These are phyloP conservation scores for Halotydeus destructor DNA, from an alignment of 1,140 invertebrate species.

Conservation along the genomic window DNA sequence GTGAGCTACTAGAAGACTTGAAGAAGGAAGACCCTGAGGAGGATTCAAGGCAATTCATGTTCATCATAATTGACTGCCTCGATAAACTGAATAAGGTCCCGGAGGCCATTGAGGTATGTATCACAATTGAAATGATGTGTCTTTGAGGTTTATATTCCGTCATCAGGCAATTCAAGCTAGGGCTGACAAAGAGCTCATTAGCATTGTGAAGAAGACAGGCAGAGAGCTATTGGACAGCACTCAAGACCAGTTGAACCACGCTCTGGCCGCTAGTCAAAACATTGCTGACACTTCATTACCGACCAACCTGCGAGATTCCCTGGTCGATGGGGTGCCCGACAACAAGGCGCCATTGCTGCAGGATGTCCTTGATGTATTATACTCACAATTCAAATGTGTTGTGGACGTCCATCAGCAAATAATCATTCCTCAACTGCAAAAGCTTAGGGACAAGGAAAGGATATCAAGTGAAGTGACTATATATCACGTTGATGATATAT, in stretches of 20 bases:
- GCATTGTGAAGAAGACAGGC: constrained; percentile 50
- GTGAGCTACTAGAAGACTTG: constrained; percentile 32
- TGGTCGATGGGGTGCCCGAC: constrained; percentile 18
- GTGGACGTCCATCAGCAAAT: constrained; percentile 42
- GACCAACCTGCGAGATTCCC: background rate
- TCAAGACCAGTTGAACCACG: constrained; percentile 5
- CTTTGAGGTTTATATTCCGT: constrained; percentile 1
- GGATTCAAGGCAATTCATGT: constrained; percentile 43
- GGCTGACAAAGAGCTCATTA: constrained; percentile 54
- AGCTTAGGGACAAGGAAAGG: background rate
- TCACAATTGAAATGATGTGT: constrained; percentile 2
- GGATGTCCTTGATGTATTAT: constrained; percentile 33
- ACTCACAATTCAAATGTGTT: constrained; percentile 48
- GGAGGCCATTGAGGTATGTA: constrained; percentile 51
- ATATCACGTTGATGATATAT: constrained; percentile 62
- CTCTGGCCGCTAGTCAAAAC: background rate
- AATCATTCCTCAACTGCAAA: constrained; percentile 21
- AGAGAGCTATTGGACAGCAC: constrained; percentile 40
- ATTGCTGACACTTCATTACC: background rate
- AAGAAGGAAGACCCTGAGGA: constrained; percentile 39
- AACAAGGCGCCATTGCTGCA: constrained; percentile 21
- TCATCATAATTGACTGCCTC: constrained; percentile 62
- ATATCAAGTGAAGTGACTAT: constrained; percentile 11
- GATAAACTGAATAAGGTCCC: constrained; percentile 60
- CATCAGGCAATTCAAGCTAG: constrained; percentile 48